A percentile compares a stretch with the other conserved stretches of the same genome.
Conservation (phyloP, 2,113 vertebrate genomes). For the Nymphicus hollandicus region DNA sequence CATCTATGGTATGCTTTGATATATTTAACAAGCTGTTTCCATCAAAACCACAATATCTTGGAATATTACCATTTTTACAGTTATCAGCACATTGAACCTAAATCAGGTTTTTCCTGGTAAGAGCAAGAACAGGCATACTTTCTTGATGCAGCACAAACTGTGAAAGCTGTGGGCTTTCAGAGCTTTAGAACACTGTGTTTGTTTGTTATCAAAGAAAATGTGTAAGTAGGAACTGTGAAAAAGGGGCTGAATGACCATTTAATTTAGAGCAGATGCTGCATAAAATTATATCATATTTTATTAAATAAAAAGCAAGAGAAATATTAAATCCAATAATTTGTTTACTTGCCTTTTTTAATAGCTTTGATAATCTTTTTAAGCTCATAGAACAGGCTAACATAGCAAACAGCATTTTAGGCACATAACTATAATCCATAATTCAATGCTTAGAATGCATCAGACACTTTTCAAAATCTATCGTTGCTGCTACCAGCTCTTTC, state of each 20-base stretch:
- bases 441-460: not conserved
- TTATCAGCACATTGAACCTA: not conserved
- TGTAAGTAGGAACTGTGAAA: not conserved
- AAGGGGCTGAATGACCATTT: not conserved
- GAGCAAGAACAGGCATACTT: not conserved
- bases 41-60: not conserved
- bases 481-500: not conserved
- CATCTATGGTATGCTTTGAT: constrained; percentile 19
- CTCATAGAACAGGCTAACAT: not conserved
- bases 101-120: not conserved
- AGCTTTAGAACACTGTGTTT: not conserved
- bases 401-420: not conserved
- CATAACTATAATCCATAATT: not conserved
- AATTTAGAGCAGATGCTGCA: not conserved
- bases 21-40: not conserved
- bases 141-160: not conserved
- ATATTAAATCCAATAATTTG: not conserved
- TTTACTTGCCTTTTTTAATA: not conserved
- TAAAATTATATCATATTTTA: not conserved
- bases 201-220: not conserved
- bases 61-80: not conserved
- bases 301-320: not conserved
- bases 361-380: not conserved
- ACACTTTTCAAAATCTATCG: not conserved
- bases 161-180: not conserved